Base-by-base conservation (phyloP, 2,797 vertebrate species). In the Phoeniculus purpureus region DNA sequence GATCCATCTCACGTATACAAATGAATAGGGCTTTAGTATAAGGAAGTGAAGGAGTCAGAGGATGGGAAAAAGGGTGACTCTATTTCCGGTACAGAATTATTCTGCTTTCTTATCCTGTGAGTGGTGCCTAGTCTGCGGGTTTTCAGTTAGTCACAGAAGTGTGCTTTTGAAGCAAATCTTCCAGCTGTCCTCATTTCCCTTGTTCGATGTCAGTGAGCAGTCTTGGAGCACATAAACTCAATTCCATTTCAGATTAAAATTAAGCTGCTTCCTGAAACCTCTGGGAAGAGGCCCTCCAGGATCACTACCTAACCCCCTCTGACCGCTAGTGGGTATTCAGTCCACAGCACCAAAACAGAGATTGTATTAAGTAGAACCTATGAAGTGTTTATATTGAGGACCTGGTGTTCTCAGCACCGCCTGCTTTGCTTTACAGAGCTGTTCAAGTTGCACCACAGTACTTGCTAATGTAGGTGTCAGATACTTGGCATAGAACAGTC, bases 101-200 rank as follows among this genome's bases (percentile, higher is more conserved):
- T 79, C 15, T 31, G 12, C 11, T 15, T 81, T 76, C 25, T 64
- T 82, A n/a, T 26, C 82, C 60, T 60, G 13, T 73, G 66, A 25
- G 23, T 51, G 22, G 12, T 2, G 3, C 50, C 43, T 66, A 32
- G 26, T 60, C 76, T 51, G 20, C 16, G 77, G 32, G n/a, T 13
- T 27, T 90, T 77, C 64, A 48, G 45, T 74, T 64, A 74, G 25
- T 67, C 0, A 3, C 31, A 55, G 25, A 32, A 66, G n/a, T 8
- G 20, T 77, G 68, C 37, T 89, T 86, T 74, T 82, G 73, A 92
- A 80, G n/a, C 7, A 55, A 55, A 85, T 58, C 32, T 87, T 80
- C 58, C 50, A 54, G 0, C 14, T 85, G 31, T 71, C 61, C 79
- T 89, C 22, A n/a, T 13, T 82, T 87, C 18, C n/a, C 31, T 70